A percentile compares a stretch with the other conserved stretches of the same genome.
These are phyloP conservation scores for Crematogaster levior DNA, from an alignment of 2,888 invertebrate genomes.

Conservation along the genomic window DNA sequence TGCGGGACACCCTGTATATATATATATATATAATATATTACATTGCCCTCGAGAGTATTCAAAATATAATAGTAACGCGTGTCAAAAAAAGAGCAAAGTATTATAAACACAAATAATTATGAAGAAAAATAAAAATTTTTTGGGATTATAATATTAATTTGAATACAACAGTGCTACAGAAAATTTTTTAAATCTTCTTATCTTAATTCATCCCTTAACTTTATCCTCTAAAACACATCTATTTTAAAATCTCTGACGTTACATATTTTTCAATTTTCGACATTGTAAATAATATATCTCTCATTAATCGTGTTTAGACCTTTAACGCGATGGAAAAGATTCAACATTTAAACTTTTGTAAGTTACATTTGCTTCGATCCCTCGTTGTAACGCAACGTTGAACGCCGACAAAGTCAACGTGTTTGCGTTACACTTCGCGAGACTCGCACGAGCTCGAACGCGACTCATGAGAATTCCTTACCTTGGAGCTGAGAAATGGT, in stretches of 20 bases:
- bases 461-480: constrained; percentile 63
- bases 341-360: background rate
- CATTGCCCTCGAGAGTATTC: background rate
- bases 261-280: background rate
- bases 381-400: background rate
- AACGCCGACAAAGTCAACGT: background rate
- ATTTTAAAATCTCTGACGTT: background rate
- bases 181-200: background rate
- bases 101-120: background rate
- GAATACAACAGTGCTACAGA: background rate
- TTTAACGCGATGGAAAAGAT: background rate
- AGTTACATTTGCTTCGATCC: background rate
- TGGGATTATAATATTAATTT: background rate
- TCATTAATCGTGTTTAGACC: background rate
- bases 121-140: background rate
- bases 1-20: no score
- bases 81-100: background rate
- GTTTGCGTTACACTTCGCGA: constrained; percentile 11
- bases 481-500: constrained; percentile 60
- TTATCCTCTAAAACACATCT: background rate
- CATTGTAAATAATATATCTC: background rate
- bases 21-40: no score
- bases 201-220: background rate
- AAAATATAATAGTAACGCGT: background rate
- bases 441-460: background rate